phyloP scores from a whole-genome alignment of 2,888 invertebrate species.

The Nemoura dubitans region DNA sequence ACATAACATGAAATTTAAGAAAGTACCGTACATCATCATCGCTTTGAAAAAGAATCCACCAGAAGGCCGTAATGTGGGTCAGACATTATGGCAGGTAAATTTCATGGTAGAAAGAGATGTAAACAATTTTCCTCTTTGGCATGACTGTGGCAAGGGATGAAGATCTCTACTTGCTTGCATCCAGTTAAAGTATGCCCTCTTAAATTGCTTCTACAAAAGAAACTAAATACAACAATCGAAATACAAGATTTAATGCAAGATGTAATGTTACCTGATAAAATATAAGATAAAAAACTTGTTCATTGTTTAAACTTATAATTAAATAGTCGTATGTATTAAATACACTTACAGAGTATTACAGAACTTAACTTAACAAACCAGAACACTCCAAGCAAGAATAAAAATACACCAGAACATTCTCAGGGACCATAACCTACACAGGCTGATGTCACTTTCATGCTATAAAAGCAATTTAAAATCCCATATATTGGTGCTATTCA shows the following conservation, averaged over 20 bases:
- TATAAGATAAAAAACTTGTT: not conserved
- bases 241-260: too few relatives aligned
- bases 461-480: not conserved
- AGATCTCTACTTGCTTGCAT: not conserved
- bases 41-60: not conserved
- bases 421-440: slow-evolving; percentile 24
- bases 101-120: not conserved
- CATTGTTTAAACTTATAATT: not conserved
- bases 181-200: not conserved
- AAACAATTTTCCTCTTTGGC: not conserved
- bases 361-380: not conserved
- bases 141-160: not conserved
- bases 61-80: not conserved
- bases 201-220: not conserved
- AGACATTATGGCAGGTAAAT: not conserved
- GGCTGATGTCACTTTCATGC: slow-evolving; percentile 22
- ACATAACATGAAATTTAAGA: not conserved
- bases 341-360: not conserved
- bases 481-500: not conserved
- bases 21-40: not conserved
- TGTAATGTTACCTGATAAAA: not conserved
- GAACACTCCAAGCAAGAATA: not conserved
- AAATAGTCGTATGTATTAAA: not conserved
- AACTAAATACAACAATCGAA: too few relatives aligned
- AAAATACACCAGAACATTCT: not conserved